Base-by-base conservation (phyloP, 2,888 invertebrate species). In the Leucophenga maculata region DNA sequence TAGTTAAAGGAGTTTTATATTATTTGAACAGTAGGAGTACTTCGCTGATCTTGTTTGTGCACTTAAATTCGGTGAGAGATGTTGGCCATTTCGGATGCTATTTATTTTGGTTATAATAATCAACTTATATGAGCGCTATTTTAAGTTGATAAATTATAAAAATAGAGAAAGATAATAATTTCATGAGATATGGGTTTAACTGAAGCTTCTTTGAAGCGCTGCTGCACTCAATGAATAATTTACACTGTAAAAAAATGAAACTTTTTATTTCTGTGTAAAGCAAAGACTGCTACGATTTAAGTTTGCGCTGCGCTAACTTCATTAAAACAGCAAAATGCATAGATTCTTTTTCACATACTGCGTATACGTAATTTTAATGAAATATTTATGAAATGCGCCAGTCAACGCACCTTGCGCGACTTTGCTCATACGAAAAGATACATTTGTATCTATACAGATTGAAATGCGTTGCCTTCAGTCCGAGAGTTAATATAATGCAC, bases 401-500 rank as follows among this genome's bases (percentile, higher is more conserved):
- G 8, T 6, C 39, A 8, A 39, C 39, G 39, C 39, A 39, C 39
- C 39, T 39, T 8, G 48, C 18, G 66, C 18, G 26, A 31, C 14
- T 31, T n/a, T 48, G 22, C 9, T 44, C 13, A 9, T 16, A 9
- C 54, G n/a, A n/a, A n/a, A n/a, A 20, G 54, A 4, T 4, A 11
- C 20, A 20, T n/a, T 6, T n/a, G 18, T 52, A n/a, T 52, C 4
- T 6, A 52, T 6, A 52, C 9, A 55, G 9, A 20, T 54, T 32
- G 60, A 32, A n/a, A 39, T 16, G 60, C 44, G 32, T 32, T 64
- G 68, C 72, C 70, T 76, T 70, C 74, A 73, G 70, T 70, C 74
- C 77, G 70, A 70, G 70, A 70, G 80, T 79, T 81, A 80, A 80
- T 80, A 78, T 78, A n/a, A 50, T 26, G 46, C 79, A 79, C 79